Evolutionary conservation across 2,888 invertebrate genomes (phyloP).

Genomic region (Agrochola lota): DNA sequence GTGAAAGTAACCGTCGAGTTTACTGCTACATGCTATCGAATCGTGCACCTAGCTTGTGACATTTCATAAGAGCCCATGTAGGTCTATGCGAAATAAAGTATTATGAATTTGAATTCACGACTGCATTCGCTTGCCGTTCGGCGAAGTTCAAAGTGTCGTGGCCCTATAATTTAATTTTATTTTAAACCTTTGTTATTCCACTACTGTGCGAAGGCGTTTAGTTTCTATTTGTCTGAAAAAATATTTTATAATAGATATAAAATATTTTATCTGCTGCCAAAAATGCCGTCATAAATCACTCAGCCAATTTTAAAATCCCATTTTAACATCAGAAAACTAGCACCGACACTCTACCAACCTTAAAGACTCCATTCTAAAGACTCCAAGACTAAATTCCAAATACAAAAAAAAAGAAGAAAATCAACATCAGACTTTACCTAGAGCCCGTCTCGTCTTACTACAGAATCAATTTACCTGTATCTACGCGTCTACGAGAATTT

Average conservation of each 20-base stretch:
- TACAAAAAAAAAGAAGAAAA: conserved; percentile 3
- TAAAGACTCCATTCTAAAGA: too few species aligned
- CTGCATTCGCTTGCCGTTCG: not conserved
- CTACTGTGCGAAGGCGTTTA: too few species aligned
- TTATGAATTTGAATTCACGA: not conserved
- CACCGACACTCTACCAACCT: not conserved
- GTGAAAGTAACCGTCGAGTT: not conserved
- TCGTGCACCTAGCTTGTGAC: not conserved
- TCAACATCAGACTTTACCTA: conserved; percentile 20
- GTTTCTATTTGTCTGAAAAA: not conserved
- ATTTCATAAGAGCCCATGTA: not conserved
- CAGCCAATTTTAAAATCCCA: not conserved
- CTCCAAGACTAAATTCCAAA: too few species aligned
- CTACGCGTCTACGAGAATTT: conserved; percentile 30
- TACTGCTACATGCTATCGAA: not conserved
- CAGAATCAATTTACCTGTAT: conserved; percentile 55
- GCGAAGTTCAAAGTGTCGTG: too few species aligned
- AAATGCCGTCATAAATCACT: not conserved
- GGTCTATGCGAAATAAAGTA: not conserved
- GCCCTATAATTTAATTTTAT: too few species aligned
- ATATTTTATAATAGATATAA: not conserved
- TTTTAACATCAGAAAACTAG: not conserved
- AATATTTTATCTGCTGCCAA: too few species aligned
- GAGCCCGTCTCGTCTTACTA: conserved; percentile 18
- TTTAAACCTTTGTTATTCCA: too few species aligned